These are phyloP conservation scores for Etheostoma nigrum DNA, from an alignment of 2,797 vertebrate genomes.

Conservation along the genomic window DNA sequence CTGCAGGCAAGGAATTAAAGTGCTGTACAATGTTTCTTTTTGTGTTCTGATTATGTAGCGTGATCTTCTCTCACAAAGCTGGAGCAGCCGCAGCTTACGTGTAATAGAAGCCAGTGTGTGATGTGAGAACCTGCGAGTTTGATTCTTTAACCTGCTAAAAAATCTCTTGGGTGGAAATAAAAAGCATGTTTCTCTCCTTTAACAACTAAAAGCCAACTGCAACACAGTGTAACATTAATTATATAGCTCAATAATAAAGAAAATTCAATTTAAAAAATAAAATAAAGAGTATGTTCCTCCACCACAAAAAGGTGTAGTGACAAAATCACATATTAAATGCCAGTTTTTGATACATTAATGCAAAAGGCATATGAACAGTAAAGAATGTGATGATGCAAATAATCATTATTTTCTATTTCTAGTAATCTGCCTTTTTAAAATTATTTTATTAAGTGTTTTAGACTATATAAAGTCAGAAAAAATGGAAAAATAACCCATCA, in stretches of 20 bases:
- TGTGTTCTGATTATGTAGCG: conserved; percentile 58
- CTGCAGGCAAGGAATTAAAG: conserved; percentile 60
- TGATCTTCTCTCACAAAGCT: conserved; percentile 53
- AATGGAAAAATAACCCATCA: neutral
- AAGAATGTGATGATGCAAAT: neutral
- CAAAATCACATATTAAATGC: neutral
- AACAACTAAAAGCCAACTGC: neutral
- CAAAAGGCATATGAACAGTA: neutral
- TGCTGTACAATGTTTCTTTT: conserved; percentile 52
- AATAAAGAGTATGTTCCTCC: neutral
- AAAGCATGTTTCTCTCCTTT: neutral
- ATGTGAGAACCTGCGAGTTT: conserved; percentile 7
- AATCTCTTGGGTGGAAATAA: neutral
- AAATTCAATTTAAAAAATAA: neutral
- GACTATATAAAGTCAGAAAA: neutral
- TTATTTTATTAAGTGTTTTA: neutral
- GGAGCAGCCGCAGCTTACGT: conserved; percentile 32
- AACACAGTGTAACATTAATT: neutral
- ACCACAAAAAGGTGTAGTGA: neutral
- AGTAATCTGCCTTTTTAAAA: neutral
- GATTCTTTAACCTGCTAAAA: conserved; percentile 19
- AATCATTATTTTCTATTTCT: neutral
- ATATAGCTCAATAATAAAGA: neutral
- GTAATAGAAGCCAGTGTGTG: conserved; percentile 23
- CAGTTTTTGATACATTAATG: neutral